Conservation (phyloP, 2,113 vertebrate species). For the Heterotis niloticus region DNA sequence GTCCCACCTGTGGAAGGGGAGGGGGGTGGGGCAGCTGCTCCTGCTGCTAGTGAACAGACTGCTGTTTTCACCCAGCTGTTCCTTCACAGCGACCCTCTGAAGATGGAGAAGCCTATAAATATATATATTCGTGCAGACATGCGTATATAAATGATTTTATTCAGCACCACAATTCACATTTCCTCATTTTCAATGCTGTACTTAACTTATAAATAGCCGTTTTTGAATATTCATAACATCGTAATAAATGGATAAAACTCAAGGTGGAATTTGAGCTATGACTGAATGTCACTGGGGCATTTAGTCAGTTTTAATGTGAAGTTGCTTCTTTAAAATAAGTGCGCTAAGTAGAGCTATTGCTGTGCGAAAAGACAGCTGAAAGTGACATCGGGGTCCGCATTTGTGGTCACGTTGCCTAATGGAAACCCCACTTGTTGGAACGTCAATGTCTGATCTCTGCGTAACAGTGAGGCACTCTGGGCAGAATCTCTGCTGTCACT, state of each 20-base stretch:
- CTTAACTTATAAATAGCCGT: constrained; percentile 39
- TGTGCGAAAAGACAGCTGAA: too few species aligned
- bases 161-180: constrained; percentile 15
- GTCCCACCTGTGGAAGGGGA: not conserved
- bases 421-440: too few species aligned
- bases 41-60: not conserved
- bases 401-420: too few species aligned
- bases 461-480: too few species aligned
- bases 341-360: too few species aligned
- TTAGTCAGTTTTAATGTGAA: too few species aligned
- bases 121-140: not conserved
- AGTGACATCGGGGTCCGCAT: too few species aligned
- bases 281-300: not conserved
- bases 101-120: not conserved
- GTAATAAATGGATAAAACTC: constrained; percentile 36
- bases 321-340: too few species aligned
- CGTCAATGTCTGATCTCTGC: too few species aligned
- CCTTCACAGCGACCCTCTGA: not conserved
- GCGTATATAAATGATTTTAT: constrained; percentile 13
- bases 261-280: constrained; percentile 15
- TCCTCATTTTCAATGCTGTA: constrained; percentile 30
- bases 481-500: too few species aligned
- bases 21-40: not conserved
- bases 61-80: constrained; percentile 5
- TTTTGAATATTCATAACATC: constrained; percentile 31